phyloP scores from a whole-genome alignment of 2,113 vertebrate genomes.

The rat (Rattus norvegicus) region DNA sequence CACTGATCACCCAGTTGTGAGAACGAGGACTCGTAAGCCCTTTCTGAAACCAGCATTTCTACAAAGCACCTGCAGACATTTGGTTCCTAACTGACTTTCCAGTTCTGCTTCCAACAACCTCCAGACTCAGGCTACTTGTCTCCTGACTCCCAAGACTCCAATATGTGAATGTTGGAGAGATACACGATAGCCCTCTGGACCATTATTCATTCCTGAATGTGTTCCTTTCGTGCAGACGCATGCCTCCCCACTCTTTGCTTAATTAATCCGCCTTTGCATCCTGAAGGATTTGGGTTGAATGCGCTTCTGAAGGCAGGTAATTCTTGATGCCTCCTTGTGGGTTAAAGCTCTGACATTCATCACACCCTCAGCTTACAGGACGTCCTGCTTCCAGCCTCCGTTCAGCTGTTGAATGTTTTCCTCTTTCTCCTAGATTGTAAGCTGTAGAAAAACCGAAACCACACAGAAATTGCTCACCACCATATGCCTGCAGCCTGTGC shows the following conservation, averaged over 20 bases:
- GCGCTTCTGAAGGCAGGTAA: not conserved
- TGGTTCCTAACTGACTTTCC: not conserved
- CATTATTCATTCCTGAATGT: not conserved
- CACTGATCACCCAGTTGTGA: too few relatives aligned
- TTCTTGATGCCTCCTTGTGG: not conserved
- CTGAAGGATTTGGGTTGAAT: not conserved
- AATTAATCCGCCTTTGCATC: not conserved
- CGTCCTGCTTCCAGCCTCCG: too few relatives aligned
- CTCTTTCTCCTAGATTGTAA: not conserved
- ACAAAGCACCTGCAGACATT: rapidly evolving
- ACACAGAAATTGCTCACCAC: not conserved
- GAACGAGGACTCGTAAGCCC: rapidly evolving
- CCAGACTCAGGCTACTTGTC: not conserved
- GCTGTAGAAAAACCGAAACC: not conserved
- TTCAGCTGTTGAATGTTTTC: not conserved
- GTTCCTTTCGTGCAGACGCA: not conserved
- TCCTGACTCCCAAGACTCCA: not conserved
- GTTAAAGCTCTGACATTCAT: not conserved
- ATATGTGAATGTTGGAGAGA: not conserved
- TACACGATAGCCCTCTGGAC: not conserved
- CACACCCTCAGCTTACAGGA: not conserved
- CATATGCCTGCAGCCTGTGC: rapidly evolving
- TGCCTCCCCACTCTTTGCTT: not conserved
- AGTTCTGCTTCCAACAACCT: not conserved
- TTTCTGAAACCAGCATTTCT: not conserved